These are phyloP conservation scores for Archips crataeganus DNA, from an alignment of 2,888 invertebrate genomes.

Conservation along the genomic window DNA sequence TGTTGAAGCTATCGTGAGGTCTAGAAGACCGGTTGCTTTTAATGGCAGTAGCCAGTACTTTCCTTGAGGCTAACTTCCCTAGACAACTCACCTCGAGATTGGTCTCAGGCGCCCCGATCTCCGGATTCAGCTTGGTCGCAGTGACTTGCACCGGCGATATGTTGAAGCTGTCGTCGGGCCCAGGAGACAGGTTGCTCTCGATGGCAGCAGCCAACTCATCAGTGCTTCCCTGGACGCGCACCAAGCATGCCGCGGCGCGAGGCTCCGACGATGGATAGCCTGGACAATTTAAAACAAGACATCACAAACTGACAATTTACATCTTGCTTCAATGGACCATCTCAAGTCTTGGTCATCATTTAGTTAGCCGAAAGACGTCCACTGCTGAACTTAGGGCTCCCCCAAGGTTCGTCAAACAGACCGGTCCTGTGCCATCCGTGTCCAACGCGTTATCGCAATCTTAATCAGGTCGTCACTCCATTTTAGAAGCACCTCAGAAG, in stretches of 20 bases:
- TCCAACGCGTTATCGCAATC: too few relatives aligned
- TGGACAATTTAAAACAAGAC: slow-evolving; percentile 42
- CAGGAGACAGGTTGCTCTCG: slow-evolving; percentile 68
- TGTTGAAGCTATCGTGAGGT: slow-evolving; percentile 73
- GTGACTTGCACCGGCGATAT: slow-evolving; percentile 70
- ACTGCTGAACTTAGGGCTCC: too few relatives aligned
- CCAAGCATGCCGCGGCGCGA: slow-evolving; percentile 64
- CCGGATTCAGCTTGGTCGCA: slow-evolving; percentile 65
- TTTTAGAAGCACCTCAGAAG: too few relatives aligned
- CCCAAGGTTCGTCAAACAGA: too few relatives aligned
- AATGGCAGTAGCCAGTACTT: slow-evolving; percentile 65
- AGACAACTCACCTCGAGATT: slow-evolving; percentile 64
- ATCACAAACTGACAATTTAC: too few relatives aligned
- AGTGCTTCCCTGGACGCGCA: slow-evolving; percentile 62
- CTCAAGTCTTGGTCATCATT: too few relatives aligned
- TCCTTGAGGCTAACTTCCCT: slow-evolving; percentile 60
- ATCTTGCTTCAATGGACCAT: too few relatives aligned
- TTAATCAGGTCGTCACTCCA: too few relatives aligned
- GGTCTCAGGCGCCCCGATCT: slow-evolving; percentile 73
- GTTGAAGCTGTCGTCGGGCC: slow-evolving; percentile 73
- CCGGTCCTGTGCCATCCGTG: too few relatives aligned
- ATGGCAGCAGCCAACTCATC: slow-evolving; percentile 65
- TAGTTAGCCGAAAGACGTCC: too few relatives aligned
- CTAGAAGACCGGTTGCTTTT: slow-evolving; percentile 71
- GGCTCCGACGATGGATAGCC: slow-evolving; percentile 68